Conservation (phyloP, 2,113 vertebrate species). For the Aspiorhynchus laticeps region DNA sequence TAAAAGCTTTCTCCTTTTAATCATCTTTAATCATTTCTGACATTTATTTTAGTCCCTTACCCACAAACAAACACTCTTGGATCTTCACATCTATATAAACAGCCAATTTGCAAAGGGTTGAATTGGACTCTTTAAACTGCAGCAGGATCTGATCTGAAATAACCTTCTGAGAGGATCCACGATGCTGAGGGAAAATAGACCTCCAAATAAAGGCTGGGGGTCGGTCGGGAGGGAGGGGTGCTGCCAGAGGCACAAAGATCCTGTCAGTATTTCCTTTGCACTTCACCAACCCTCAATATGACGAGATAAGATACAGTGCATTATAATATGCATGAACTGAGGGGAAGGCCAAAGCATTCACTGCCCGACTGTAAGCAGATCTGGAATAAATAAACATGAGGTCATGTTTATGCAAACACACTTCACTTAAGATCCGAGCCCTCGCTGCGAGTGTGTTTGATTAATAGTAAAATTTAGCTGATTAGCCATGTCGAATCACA, state of each 20-base stretch:
- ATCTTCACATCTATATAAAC: background rate
- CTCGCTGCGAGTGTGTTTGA: conserved; percentile 42
- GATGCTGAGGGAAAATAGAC: conserved; percentile 39
- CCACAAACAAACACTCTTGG: background rate
- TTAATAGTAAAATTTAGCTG: conserved; percentile 55
- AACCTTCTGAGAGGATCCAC: conserved; percentile 32
- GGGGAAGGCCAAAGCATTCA: conserved; percentile 29
- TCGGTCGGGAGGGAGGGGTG: background rate
- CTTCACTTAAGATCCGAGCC: conserved; percentile 11
- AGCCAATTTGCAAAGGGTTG: background rate
- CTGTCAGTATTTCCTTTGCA: conserved; percentile 43
- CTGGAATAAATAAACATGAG: conserved; percentile 54
- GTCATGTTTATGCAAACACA: conserved; percentile 50
- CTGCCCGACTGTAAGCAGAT: conserved; percentile 43
- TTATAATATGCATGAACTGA: conserved; percentile 54
- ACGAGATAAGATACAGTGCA: conserved; percentile 47
- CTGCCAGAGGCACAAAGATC: conserved; percentile 54
- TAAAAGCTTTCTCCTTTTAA: background rate
- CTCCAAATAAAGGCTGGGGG: conserved; percentile 49
- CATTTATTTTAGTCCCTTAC: background rate
- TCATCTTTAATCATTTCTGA: background rate
- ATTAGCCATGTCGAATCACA: conserved; percentile 10
- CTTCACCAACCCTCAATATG: conserved; percentile 41
- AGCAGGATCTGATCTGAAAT: conserved; percentile 45
- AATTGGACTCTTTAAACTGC: background rate